Evolutionary conservation across 2,888 invertebrate species (phyloP), one percentile per base, ranked within the genome.

Genomic region (Sarcophaga carnaria): DNA sequence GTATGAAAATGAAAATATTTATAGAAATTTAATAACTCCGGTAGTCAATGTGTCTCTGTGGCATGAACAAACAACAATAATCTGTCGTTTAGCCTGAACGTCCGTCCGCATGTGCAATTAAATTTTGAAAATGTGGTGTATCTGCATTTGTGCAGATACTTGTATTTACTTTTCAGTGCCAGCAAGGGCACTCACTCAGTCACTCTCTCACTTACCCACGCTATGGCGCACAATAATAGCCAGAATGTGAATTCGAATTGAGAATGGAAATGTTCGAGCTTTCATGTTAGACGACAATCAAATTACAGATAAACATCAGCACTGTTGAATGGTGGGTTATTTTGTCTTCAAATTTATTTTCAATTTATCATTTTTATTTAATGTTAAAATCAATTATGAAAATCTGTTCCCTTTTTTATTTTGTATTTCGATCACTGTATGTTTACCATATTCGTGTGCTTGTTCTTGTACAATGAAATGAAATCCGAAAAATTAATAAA

Each of bases 261-360:
- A 17, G 54, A 17, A 17, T 49, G 49, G 54, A 54, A 54, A 54
- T 54, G 17, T 54, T 76, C 76, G 17, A 84, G 81, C 79, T 84
- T 87, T 87, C 87, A 84, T 87, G 87, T 87, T 84, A 87, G 79
- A 84, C 84, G 81, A 84, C 87, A 84, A 84, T 84, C 87, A 84
- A 87, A 84, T 82, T 79, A 76, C 59, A 67, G 84, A 84, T 82
- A 81, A 84, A 81, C 84, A 87, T 84, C 87, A 82, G 76, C 79
- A 72, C 79, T 87, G 81, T 84, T 84, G 81, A 75, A 82, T 84
- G 84, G 87, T 84, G 71, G 63, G 78, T 81, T 81, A 71, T 75
- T 71, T 71, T 83, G 83, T 80, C 69, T 76, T 80, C 49, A 84
- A 80, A 37, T 17, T 76, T 63, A 82, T 82, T 83, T 81, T 76